These are phyloP conservation scores for Pygmarrhopalites habei DNA, from an alignment of 1,140 invertebrate genomes.

Conservation along the genomic window DNA sequence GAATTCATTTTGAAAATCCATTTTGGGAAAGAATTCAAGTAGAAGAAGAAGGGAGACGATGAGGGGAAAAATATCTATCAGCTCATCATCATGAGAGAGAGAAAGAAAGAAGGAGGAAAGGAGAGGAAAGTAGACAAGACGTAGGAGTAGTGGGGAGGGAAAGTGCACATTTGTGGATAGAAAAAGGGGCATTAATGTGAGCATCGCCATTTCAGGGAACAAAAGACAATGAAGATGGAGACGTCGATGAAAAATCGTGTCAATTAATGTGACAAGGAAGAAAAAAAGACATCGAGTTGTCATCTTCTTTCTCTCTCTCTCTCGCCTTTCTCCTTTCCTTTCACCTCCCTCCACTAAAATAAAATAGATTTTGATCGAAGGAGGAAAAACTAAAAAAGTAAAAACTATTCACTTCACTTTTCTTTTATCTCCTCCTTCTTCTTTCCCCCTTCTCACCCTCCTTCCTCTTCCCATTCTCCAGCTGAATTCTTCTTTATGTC, in stretches of 20 bases:
- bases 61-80: background rate
- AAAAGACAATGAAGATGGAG: slow-evolving; percentile 10
- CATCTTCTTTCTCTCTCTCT: background rate
- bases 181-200: slow-evolving; percentile 3
- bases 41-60: background rate
- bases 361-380: background rate
- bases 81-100: background rate
- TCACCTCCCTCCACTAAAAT: too few species aligned
- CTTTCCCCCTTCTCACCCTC: background rate
- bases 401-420: slow-evolving; percentile 13
- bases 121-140: background rate
- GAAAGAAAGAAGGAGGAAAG: background rate
- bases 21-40: slow-evolving; percentile 6
- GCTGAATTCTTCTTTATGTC: too few species aligned
- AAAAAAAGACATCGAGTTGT: slow-evolving; percentile 1
- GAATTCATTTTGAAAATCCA: background rate
- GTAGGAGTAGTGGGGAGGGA: background rate
- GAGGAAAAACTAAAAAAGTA: slow-evolving; percentile 4
- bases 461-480: background rate
- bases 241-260: slow-evolving; percentile 30
- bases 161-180: background rate
- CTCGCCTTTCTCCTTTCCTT: too few species aligned
- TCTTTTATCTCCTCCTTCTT: slow-evolving; percentile 2
- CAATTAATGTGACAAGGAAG: slow-evolving; percentile 23
- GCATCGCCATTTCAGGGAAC: background rate